Base-by-base conservation (phyloP, 2,113 vertebrate genomes). In the Phalacrocorax carbo region DNA sequence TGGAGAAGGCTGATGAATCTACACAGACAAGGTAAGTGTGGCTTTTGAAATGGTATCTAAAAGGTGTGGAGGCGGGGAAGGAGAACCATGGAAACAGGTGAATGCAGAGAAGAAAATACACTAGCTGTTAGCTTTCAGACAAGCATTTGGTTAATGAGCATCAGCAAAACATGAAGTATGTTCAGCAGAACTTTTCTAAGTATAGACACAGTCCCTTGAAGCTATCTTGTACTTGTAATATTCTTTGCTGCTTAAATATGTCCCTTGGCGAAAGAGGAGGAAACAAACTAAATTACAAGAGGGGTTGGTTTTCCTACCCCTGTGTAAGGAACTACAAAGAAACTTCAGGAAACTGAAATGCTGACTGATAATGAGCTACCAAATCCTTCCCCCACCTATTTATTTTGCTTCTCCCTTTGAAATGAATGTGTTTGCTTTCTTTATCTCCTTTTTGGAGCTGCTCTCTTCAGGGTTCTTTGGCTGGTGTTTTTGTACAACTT, bases 401-500 rank as follows among this genome's bases (percentile, higher is more conserved):
- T 73, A 9, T 11, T 71, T 77, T 68, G 38, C n/a, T 73, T 65
- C 6, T 4, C 5, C 2, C 13, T 92, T 48, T 36, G 51, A 81
- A 90, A 55, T 17, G 7, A 65, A 54, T 6, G 13, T 65, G 3
- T 30, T 90, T 76, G 13, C 10, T 73, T 79, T 25, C 71, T 70
- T 88, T 49, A 96, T 88, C 89, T 96, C 78, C 8, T 94, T 94
- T 64, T 25, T 55, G n/a, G 86, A 93, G n/a, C 25, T 81, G 34
- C 44, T 86, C 5, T 93, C 86, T 49, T 40, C 58, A 27, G 91
- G 44, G 29, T 93, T 94, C 68, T 79, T 90, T 82, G 91, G 82
- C 75, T 96, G 7, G 3, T 82, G 77, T 40, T 86, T 97, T 78
- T 95, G 96, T 16, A 64, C 58, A 58, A 83, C 66, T 64, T 98